Evolutionary conservation across 2,113 vertebrate genomes (phyloP).

Genomic region (Tachuris rubrigastra): DNA sequence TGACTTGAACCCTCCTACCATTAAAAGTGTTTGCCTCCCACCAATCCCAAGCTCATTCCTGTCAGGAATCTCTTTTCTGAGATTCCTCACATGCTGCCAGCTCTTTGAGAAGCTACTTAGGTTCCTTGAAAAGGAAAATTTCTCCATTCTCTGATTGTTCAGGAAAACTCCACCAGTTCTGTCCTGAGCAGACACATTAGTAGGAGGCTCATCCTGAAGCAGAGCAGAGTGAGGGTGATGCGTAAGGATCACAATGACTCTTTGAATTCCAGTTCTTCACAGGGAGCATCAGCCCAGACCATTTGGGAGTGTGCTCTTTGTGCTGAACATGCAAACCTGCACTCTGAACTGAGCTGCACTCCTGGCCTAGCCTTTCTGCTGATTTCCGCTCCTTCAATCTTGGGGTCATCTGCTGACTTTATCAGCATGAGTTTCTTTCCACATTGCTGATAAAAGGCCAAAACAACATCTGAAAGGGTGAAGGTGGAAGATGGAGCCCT

Average conservation of each 20-base stretch:
- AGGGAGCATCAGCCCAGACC: not conserved
- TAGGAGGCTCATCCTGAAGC: not conserved
- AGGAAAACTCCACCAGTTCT: not conserved
- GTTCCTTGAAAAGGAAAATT: not conserved
- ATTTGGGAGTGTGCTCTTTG: accelerated
- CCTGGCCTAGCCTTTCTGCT: not conserved
- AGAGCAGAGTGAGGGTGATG: not conserved
- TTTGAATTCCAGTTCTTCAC: not conserved
- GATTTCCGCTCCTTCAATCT: not conserved
- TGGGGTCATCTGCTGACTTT: not conserved
- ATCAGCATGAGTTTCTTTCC: not conserved
- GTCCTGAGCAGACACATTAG: not conserved
- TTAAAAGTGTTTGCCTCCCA: not conserved
- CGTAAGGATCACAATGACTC: accelerated
- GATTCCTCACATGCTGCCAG: not conserved
- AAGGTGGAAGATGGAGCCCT: not conserved
- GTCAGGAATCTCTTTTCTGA: not conserved
- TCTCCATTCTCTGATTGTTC: not conserved
- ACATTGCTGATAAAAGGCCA: not conserved
- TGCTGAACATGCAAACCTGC: not conserved
- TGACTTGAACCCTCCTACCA: not conserved
- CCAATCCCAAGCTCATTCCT: not conserved
- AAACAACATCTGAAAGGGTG: not conserved
- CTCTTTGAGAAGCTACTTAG: not conserved
- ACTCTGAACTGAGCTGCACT: not conserved